Evolutionary conservation across 2,888 invertebrate species (phyloP).

Genomic region (Cantharis rufa): DNA sequence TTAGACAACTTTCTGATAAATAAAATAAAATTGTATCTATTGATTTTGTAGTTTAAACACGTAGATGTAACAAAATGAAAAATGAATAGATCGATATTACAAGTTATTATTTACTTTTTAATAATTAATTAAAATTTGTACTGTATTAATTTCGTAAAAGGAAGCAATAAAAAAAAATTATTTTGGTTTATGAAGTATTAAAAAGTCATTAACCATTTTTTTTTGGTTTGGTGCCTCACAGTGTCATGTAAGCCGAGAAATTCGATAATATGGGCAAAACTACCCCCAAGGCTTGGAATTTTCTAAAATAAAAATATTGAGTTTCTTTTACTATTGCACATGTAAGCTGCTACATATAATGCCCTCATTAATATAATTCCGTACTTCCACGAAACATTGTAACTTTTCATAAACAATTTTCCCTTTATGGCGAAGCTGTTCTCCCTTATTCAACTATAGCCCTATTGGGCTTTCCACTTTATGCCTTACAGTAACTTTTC

Average conservation of each 20-base stretch:
- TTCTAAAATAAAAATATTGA: background rate
- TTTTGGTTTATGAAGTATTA: background rate
- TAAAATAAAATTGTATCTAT: background rate
- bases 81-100: background rate
- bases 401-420: background rate
- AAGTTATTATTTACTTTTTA: background rate
- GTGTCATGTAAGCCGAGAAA: background rate
- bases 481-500: background rate
- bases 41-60: background rate
- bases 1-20: background rate
- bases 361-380: background rate
- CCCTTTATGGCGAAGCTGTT: background rate
- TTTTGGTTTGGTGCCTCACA: background rate
- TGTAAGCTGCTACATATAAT: background rate
- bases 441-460: background rate
- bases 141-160: too few species aligned
- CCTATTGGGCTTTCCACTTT: background rate
- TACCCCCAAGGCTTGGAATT: background rate
- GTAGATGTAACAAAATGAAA: background rate
- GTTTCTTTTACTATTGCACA: background rate
- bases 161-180: background rate
- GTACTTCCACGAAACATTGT: background rate
- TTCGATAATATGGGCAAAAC: background rate
- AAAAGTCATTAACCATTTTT: background rate
- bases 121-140: background rate